Evolutionary conservation across 2,888 invertebrate genomes (phyloP), one percentile per base, ranked within the genome.

Genomic region (Acrocyrtus sp.): DNA sequence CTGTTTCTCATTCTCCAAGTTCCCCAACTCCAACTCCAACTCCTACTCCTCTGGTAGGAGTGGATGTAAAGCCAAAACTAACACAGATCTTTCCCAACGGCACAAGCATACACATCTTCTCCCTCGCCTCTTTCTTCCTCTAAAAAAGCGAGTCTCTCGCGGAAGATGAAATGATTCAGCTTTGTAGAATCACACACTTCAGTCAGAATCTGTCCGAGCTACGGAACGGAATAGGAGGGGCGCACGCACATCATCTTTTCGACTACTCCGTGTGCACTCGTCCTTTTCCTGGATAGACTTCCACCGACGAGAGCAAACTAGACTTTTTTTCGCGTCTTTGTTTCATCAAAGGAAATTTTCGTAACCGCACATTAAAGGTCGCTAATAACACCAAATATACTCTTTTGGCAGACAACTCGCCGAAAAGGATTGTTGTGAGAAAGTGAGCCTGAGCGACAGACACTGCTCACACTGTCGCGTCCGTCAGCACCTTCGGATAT

Each of bases 191-290:
- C 34, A 5, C 5, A 34, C 34, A 8, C 34, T 34, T 41, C 66
- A 66, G 66, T 66, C 66, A 66, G 66, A 66, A 34, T 66, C 57
- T 57, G 39, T 57, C 66, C 57, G 21, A 39, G 56, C 56, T 41
- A 21, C 34, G 17, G 56, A 56, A 41, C 56, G 34, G 34, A 34
- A 34, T 34, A 5, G 12, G 34, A 34, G 12, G 34, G 34, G 34
- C 34, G 56, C 34, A 56, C 56, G 56, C 21, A 56, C 56, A 3
- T 41, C 41, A 53, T n/a, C n/a, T n/a, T n/a, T 34, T 12, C 34
- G 12, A 34, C 34, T 34, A n/a, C n/a, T 27, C 26, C 19, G 43
- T n/a, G 27, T 58, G 47, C 41, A 19, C 54, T 54, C 19, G 19
- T 47, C 24, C 27, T 22, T 1, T 26, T 47, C 34, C 34, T 34